Evolutionary conservation across 2,797 vertebrate species (phyloP), one percentile per base, ranked within the genome.

Genomic region (Cichlasoma orientale): DNA sequence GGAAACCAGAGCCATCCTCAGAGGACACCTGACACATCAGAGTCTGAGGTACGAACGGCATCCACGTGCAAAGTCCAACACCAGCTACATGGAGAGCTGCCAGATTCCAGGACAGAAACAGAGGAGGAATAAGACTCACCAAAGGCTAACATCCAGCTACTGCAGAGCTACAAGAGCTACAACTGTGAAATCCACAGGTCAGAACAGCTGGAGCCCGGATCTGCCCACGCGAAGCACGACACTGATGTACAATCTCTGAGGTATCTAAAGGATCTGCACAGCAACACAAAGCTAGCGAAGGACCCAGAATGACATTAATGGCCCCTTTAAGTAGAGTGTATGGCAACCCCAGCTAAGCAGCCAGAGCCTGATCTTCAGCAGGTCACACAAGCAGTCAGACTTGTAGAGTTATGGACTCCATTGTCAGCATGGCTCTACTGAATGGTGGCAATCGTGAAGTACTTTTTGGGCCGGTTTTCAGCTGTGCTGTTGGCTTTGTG

Each of bases 1-100:
- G 63, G 66, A 25, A 71, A n/a, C 63, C 77, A 59, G 12, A 75
- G 11, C 31, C 86, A 12, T 44, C 29, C 44, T 50, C 41, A 13
- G 44, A 13, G 0, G 50, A 50, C 44, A 68, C n/a, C 25, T 13
- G 41, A 68, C 16, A n/a, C 44, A n/a, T 0, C 44, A 50, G 44
- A 68, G 29, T 47, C 63, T 50, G 63, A n/a, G 41, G 41, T 8
- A 38, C 0, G 25, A 50, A 27, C 13, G 10, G 29, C 44, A 50
- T 29, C 44, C 3, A 16, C n/a, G 25, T 7, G 23, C 61, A 50
- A 50, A 50, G 47, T 19, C 16, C 16, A 50, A 50, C 19, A 18
- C 16, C 18, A 50, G 47, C 16, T 50, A 19, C 19, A 50, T 3
- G 6, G 1, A 50, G 16, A 50, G 16, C 47, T 18, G 47, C 47